Evolutionary conservation across 2,113 vertebrate species (phyloP), one percentile per base, ranked within the genome.

Genomic region (Nothobranchius furzeri): DNA sequence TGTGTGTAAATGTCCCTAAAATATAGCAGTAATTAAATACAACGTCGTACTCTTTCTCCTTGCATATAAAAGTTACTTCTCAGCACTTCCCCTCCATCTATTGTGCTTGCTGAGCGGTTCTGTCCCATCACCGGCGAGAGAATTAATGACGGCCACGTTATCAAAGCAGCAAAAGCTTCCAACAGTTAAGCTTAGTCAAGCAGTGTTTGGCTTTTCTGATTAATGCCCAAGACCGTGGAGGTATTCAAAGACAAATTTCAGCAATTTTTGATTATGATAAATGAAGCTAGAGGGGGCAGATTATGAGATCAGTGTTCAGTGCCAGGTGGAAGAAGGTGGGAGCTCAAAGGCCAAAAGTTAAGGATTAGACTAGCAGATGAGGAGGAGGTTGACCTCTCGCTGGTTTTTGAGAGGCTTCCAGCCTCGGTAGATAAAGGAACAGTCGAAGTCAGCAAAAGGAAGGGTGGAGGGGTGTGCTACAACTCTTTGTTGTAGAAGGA

Each of bases 141-240:
- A 81, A 87, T 85, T 83, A 82, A 87, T 85, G 75, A 64, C 3
- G 20, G 60, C 51, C 78, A 48, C 63, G 73, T 82, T 74, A 82
- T 85, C 67, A 81, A 81, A 77, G 80, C 75, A 56, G 73, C 66
- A 60, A 80, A 83, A 85, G 57, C 71, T 68, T 76, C 75, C 64
- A 73, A 73, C 73, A 13, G 79, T 84, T 82, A 64, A 84, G 84
- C 81, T 86, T 78, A 82, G 71, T 80, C 81, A 70, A 82, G 68
- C 83, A 84, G 24, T 78, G 76, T 83, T 82, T 80, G 71, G 72
- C 47, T 77, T 82, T 75, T 81, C 67, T 84, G 81, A 84, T 85
- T 81, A 81, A 82, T 80, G 65, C 49, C 50, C n/a, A 1, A 51
- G 59, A 76, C 69, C 51, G 20, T 71, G 67, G 64, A 64, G 63